phyloP scores from a whole-genome alignment of 1,140 invertebrate species.

The Amphibalanus amphitrite region DNA sequence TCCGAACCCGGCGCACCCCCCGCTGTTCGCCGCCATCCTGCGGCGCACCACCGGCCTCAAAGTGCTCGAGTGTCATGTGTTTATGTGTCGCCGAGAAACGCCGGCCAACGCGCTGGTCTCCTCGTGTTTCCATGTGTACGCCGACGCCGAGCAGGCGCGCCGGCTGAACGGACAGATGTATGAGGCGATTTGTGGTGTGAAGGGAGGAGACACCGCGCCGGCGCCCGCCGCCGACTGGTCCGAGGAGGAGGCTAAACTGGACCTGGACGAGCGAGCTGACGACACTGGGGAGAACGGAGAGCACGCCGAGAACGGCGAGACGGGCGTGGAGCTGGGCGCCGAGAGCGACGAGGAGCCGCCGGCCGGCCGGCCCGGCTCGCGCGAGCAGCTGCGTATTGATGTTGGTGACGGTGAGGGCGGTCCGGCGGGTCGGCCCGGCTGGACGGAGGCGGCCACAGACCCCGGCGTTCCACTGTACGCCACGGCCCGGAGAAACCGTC shows the following conservation, averaged over 20 bases:
- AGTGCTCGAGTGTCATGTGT: conserved; percentile 98
- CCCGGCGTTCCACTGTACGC: conserved; percentile 16
- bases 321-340: too few species aligned
- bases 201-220: conserved; percentile 12
- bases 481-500: conserved; percentile 29
- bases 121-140: conserved; percentile 88
- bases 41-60: conserved; percentile 93
- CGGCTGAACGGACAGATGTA: conserved; percentile 24
- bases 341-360: too few species aligned
- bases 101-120: conserved; percentile 78
- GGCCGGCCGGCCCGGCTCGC: neutral
- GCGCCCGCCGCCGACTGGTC: conserved; percentile 5
- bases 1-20: conserved; percentile 70
- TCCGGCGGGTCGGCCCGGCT: conserved; percentile 33
- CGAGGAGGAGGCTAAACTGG: conserved; percentile 12
- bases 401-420: neutral
- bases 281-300: conserved; percentile 55
- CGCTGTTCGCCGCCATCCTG: conserved; percentile 90
- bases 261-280: conserved; percentile 40
- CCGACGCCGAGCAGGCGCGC: conserved; percentile 78
- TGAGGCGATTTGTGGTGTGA: conserved; percentile 17
- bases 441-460: conserved; percentile 29
- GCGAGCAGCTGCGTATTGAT: neutral
- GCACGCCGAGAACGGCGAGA: too few species aligned
- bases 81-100: conserved; percentile 89